Conservation (phyloP, 1,140 invertebrate genomes). For the Rhyacophila brunnea region DNA sequence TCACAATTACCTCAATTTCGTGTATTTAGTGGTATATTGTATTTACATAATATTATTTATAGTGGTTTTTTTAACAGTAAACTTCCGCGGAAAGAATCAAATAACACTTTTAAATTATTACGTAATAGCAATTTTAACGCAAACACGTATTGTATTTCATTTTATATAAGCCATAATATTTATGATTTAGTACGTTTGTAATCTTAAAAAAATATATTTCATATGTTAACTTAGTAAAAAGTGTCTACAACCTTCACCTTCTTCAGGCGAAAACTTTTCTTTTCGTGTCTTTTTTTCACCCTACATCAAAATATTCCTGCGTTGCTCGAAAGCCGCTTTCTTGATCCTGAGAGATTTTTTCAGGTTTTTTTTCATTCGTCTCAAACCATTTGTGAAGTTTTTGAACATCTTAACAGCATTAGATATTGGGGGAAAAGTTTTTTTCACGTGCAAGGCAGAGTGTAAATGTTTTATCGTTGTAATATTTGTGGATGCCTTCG, state of each 20-base stretch:
- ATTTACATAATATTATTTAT: no score
- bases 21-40: no score
- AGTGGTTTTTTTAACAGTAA: no score
- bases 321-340: slow-evolving; percentile 9
- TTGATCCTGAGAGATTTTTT: slow-evolving; percentile 19
- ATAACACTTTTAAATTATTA: no score
- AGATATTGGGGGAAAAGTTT: neutral
- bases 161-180: no score
- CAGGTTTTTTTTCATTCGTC: neutral
- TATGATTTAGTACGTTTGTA: no score
- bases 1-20: no score
- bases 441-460: neutral
- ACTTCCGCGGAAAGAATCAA: no score
- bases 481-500: neutral
- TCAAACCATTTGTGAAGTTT: slow-evolving; percentile 2
- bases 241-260: neutral
- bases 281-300: slow-evolving; percentile 2
- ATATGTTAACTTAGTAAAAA: no score
- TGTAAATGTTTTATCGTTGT: neutral
- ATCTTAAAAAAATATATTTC: no score
- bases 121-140: no score
- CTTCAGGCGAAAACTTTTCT: slow-evolving; percentile 2
- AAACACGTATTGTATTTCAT: no score
- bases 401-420: slow-evolving; percentile 16
- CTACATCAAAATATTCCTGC: slow-evolving; percentile 20